These are phyloP conservation scores for Linnaemya tessellans DNA, from an alignment of 2,888 invertebrate species.

Conservation along the genomic window DNA sequence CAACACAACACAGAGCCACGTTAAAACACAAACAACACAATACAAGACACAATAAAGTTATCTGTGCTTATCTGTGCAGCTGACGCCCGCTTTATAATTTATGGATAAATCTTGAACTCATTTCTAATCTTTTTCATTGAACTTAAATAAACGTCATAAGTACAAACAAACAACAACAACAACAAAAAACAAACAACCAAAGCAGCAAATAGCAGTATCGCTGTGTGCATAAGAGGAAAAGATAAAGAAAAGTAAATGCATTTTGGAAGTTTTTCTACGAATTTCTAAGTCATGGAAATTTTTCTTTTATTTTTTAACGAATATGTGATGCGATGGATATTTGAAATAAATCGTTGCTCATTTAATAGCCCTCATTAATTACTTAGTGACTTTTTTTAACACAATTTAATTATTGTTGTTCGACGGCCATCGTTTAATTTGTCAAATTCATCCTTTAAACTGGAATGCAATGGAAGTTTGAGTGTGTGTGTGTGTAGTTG, in stretches of 20 bases:
- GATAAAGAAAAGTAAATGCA: slow-evolving; percentile 20
- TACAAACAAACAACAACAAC: slow-evolving; percentile 5
- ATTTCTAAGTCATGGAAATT: slow-evolving; percentile 17
- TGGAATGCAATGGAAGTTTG: background rate
- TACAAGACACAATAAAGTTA: slow-evolving; percentile 37
- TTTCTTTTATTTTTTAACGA: background rate
- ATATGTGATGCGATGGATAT: slow-evolving; percentile 4
- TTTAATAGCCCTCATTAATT: background rate
- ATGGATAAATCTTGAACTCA: slow-evolving; percentile 68
- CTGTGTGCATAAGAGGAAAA: background rate
- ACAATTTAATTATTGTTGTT: slow-evolving; percentile 34
- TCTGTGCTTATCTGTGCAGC: slow-evolving; percentile 32
- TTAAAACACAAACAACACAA: slow-evolving; percentile 23
- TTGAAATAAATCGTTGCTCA: background rate
- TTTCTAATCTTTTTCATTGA: slow-evolving; percentile 64
- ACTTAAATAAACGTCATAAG: slow-evolving; percentile 49
- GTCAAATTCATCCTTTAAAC: slow-evolving; percentile 39
- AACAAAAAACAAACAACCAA: too few species aligned
- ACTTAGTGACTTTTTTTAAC: background rate
- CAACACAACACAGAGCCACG: slow-evolving; percentile 18
- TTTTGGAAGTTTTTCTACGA: slow-evolving; percentile 45
- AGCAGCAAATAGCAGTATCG: background rate
- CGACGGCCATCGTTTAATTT: slow-evolving; percentile 20
- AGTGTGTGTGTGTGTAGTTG: background rate
- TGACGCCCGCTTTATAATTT: slow-evolving; percentile 61